phyloP scores from a whole-genome alignment of 2,797 vertebrate species.

The Malacoraja senta region DNA sequence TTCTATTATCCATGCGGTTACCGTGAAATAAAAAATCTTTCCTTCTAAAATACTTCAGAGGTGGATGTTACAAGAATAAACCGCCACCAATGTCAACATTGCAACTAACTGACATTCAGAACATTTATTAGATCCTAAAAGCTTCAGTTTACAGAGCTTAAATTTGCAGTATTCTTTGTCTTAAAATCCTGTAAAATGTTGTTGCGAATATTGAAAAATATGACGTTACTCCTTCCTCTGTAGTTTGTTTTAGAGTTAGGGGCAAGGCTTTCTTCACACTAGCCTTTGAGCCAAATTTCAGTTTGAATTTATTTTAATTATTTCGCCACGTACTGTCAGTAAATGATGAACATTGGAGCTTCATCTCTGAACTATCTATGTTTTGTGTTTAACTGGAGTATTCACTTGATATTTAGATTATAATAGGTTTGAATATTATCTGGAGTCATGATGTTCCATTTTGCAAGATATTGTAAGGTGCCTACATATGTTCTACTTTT shows the following conservation, averaged over 20 bases:
- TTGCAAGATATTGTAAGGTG: background rate
- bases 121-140: background rate
- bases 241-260: background rate
- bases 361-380: too few species aligned
- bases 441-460: background rate
- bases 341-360: background rate
- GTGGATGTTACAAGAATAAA: background rate
- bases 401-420: background rate
- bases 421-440: conserved; percentile 1
- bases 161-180: background rate
- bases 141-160: background rate
- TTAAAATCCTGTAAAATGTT: background rate
- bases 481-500: too few species aligned
- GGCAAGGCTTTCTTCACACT: background rate
- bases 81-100: background rate
- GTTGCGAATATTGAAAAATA: background rate
- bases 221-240: background rate
- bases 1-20: background rate
- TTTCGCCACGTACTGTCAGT: background rate
- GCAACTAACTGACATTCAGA: background rate
- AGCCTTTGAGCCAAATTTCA: background rate
- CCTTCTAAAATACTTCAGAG: background rate
- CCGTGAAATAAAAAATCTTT: background rate
- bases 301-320: background rate
- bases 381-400: too few species aligned